Evolutionary conservation across 1,140 invertebrate species (phyloP), one percentile per base, ranked within the genome.

Genomic region (Panagrolaimus sp.): DNA sequence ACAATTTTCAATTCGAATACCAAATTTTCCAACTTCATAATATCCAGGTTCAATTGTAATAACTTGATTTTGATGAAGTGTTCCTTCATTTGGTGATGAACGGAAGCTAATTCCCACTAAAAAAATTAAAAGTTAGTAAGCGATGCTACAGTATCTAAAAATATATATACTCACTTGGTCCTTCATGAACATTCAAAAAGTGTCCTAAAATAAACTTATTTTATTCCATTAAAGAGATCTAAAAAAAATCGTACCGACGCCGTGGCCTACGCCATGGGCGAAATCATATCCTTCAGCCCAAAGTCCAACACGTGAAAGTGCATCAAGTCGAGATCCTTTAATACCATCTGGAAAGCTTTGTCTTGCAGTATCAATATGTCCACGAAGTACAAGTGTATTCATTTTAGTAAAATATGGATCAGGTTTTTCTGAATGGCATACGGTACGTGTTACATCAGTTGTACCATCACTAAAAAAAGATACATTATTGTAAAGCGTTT

Each of bases 271-370:
- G 20, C 95, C 95, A 84, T 99, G 96, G 0, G 88, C 87, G 85
- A 97, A 98, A 85, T 98, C 92, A 47, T 96, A 83, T 0, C 96
- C 96, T n/a, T 90, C 88, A 71, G 91, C 88, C 95, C 96, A 98
- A 0, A 98, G 85, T 9, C 87, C 85, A 72, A 89, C 89, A 14
- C 95, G 87, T 0, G 94, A 93, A 61, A 80, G 16, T 1, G 69
- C 66, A 47, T 82, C 81, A 23, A 83, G 42, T 45, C 81, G 78
- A 47, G 80, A 67, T 84, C 87, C 87, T 81, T 85, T 84, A 7
- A 83, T 83, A 53, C 80, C 82, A 72, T 78, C 85, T 51, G 91
- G 96, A 84, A 97, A 98, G 11, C 91, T 84, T 0, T 88, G 87
- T 2, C 86, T 87, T 1, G 89, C 89, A 25, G 97, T 83, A 70